Evolutionary conservation across 2,797 vertebrate species (phyloP).

Genomic region (Pangasius larnaudii): DNA sequence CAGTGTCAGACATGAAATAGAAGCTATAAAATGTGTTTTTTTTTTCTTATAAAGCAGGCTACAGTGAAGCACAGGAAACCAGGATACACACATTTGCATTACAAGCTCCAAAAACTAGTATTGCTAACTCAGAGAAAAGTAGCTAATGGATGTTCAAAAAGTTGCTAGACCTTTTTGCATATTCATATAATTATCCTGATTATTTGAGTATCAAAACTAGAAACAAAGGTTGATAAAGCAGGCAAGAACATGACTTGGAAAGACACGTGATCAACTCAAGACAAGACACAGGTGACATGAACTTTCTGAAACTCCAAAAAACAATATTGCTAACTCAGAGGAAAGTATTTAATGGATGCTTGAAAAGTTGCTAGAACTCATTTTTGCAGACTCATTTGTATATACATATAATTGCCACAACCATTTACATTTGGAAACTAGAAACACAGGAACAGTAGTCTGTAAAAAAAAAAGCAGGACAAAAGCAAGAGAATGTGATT

Average conservation of each 20-base stretch:
- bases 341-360: no score
- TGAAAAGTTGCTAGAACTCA: no score
- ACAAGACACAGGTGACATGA: no score
- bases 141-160: not conserved
- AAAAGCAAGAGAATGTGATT: no score
- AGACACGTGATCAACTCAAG: not conserved
- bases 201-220: not conserved
- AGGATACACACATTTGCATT: not conserved
- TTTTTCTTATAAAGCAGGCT: not conserved
- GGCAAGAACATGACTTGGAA: not conserved
- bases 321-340: no score
- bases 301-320: no score
- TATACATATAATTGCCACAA: no score
- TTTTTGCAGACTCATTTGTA: no score
- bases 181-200: not conserved
- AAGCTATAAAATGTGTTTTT: not conserved
- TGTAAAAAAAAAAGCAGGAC: no score
- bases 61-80: not conserved
- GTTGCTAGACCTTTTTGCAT: not conserved
- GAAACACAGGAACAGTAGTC: no score
- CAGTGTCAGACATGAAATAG: not conserved
- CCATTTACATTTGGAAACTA: no score
- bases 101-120: no score
- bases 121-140: not conserved
- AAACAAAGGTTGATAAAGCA: not conserved